phyloP scores from a whole-genome alignment of 1,140 invertebrate species.

The Dermatophagoides farinae region DNA sequence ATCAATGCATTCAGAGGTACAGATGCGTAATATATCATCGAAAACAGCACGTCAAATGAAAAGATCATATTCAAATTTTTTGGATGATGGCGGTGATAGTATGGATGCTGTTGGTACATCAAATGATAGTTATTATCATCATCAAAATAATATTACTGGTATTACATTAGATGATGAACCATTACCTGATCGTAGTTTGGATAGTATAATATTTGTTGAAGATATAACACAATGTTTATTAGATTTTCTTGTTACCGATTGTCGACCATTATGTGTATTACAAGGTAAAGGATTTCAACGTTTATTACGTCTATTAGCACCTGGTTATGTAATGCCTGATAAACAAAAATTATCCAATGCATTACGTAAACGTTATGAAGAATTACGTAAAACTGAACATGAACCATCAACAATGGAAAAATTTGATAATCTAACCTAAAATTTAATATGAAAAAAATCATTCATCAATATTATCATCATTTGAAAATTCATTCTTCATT shows the following conservation, averaged over 20 bases:
- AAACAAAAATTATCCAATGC: constrained; percentile 2
- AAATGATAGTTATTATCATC: not conserved
- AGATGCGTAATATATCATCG: not conserved
- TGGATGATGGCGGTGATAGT: too few relatives aligned
- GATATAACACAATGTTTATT: constrained; percentile 14
- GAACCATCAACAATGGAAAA: too few relatives aligned
- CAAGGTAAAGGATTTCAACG: constrained; percentile 12
- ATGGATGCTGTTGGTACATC: not conserved
- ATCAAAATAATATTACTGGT: not conserved
- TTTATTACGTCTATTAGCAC: constrained; percentile 12
- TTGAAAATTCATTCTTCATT: not conserved
- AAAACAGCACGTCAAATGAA: not conserved
- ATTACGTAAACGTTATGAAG: constrained; percentile 8
- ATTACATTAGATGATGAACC: not conserved
- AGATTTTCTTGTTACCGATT: constrained; percentile 15
- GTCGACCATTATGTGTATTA: constrained; percentile 12
- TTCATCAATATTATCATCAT: not conserved
- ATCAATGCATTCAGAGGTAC: constrained; percentile 15
- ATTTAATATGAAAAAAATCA: not conserved
- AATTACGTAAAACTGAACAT: not conserved
- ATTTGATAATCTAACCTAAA: too few relatives aligned
- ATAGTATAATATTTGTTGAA: not conserved
- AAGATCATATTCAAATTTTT: not conserved
- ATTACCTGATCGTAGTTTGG: not conserved
- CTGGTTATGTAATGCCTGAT: constrained; percentile 13